A percentile compares a stretch with the other conserved stretches of the same genome.
Conservation (phyloP, 2,888 invertebrate genomes). For the Sussaba pulchella region DNA sequence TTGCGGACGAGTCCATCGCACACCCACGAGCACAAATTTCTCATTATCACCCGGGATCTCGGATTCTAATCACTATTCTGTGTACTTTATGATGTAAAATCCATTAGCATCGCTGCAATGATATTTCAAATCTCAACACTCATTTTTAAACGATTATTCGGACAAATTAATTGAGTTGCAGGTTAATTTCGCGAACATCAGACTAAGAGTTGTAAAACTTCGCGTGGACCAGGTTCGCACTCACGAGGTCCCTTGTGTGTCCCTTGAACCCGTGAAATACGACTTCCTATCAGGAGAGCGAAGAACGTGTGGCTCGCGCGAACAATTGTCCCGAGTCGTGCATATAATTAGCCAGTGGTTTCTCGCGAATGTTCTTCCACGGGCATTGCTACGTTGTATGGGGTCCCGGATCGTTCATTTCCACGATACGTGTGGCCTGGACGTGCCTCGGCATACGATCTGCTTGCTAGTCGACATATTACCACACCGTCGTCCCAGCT, state of each 20-base stretch:
- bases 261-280: conserved; percentile 69
- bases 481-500: conserved; percentile 47
- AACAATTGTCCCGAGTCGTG: conserved; percentile 76
- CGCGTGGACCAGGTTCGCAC: conserved; percentile 55
- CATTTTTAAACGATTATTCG: too few species aligned
- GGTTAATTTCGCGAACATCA: too few species aligned
- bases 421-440: conserved; percentile 75
- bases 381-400: conserved; percentile 76
- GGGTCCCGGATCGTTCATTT: conserved; percentile 71
- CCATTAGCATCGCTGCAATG: too few species aligned
- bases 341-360: conserved; percentile 79
- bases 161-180: too few species aligned
- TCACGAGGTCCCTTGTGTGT: conserved; percentile 43
- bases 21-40: conserved; percentile 35
- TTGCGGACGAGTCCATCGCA: conserved; percentile 47
- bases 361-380: conserved; percentile 76
- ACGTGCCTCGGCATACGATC: conserved; percentile 83
- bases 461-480: conserved; percentile 77
- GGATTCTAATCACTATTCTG: conserved; percentile 15
- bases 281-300: conserved; percentile 72
- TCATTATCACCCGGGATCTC: conserved; percentile 18
- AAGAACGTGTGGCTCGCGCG: conserved; percentile 59
- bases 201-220: neutral
- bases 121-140: too few species aligned
- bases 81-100: too few species aligned